Percentiles rank a stretch among this genome's conserved stretches.
Conservation (phyloP, 2,113 vertebrate species). For the Barnardius zonarius region DNA sequence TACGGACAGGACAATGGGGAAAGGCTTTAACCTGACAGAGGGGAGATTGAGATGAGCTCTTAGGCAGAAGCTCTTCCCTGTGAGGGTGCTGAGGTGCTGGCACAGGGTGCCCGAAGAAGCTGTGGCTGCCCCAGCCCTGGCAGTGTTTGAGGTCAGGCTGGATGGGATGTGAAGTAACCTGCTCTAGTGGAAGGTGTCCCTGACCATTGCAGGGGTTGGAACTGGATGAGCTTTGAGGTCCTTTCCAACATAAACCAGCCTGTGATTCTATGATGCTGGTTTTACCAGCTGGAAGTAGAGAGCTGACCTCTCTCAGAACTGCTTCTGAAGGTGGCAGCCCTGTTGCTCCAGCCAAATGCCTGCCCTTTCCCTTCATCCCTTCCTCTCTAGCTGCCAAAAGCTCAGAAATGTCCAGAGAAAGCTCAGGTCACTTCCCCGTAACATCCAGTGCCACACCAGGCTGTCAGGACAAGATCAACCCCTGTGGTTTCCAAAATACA, state of each 20-base stretch:
- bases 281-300: neutral
- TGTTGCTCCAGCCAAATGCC: neutral
- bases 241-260: neutral
- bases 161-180: neutral
- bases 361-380: neutral
- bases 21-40: neutral
- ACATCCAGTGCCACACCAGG: no score
- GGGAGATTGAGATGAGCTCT: neutral
- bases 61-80: neutral
- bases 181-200: neutral
- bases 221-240: neutral
- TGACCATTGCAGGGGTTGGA: neutral
- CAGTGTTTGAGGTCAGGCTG: neutral
- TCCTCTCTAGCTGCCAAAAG: neutral
- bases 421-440: neutral
- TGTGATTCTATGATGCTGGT: neutral
- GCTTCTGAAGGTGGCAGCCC: neutral
- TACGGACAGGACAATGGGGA: neutral
- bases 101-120: neutral
- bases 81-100: no score
- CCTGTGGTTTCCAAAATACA: neutral
- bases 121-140: neutral
- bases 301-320: neutral
- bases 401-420: rapidly evolving
- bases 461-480: neutral